A percentile compares a stretch with the other conserved stretches of the same genome.
phyloP scores from a whole-genome alignment of 2,797 vertebrate species.

The Eulemur coronatus region DNA sequence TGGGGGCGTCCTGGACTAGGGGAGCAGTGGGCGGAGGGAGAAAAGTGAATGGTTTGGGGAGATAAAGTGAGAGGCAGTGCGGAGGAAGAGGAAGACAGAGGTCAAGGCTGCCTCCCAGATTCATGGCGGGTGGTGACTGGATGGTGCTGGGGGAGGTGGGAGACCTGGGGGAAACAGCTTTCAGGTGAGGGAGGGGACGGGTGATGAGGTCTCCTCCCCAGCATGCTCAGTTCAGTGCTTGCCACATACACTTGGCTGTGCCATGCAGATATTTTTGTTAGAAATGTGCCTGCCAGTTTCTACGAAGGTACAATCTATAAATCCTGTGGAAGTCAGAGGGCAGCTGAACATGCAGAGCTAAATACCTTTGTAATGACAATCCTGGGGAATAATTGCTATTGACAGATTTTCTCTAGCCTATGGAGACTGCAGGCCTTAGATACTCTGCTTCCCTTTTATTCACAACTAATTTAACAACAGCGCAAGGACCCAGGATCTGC shows the following conservation, averaged over 20 bases:
- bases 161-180: background rate
- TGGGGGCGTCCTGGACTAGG: background rate
- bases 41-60: background rate
- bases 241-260: background rate
- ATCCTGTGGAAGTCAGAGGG: constrained; percentile 9
- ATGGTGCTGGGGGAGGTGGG: background rate
- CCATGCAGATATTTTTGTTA: background rate
- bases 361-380: constrained; percentile 53
- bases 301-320: constrained; percentile 30
- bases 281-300: constrained; percentile 15
- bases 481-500: background rate
- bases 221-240: background rate
- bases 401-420: constrained; percentile 58
- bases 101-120: background rate
- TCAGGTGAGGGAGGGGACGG: background rate
- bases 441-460: constrained; percentile 33
- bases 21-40: background rate
- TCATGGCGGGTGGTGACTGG: background rate
- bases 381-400: constrained; percentile 18
- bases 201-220: background rate
- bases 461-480: constrained; percentile 51
- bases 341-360: background rate
- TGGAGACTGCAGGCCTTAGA: constrained; percentile 24
- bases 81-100: background rate
- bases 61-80: background rate